Evolutionary conservation across 2,888 invertebrate genomes (phyloP), one percentile per base, ranked within the genome.

Genomic region (Plebejus anna): DNA sequence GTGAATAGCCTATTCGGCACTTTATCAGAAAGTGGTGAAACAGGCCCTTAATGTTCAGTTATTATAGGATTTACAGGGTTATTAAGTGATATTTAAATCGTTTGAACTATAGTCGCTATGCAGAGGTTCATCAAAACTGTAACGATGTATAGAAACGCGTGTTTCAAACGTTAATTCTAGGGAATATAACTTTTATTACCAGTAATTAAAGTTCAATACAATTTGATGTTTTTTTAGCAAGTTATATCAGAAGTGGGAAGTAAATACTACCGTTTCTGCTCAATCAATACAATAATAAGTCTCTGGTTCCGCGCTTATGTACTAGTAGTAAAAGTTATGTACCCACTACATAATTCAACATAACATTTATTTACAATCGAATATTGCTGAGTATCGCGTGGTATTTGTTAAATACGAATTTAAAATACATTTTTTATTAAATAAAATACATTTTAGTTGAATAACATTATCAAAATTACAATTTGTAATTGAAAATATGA

Each of bases 281-380:
- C 66, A 66, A 28, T 66, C 66, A 66, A 66, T 66, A 32, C 66
- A 66, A 66, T 66, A 66, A 66, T 66, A 66, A 66, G 32, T 66
- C 32, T 66, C 66, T 32, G 16, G 32, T 66, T 66, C 66, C 13
- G 5, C 66, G 4, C 22, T 66, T 66, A 66, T 66, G 66, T 66
- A 36, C 61, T 66, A 7, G 5, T 66, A 66, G 66, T 66, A 66
- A 11, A 66, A 66, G 32, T 36, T 66, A 36, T 66, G 36, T 16
- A 66, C 55, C 13, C 13, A 55, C 32, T 16, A 66, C 61, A 61
- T 28, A 28, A 61, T 28, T 61, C 28, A 28, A 61, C 7, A 0
- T 16, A 57, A 0, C n/a, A 28, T 7, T 61, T 61, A 61, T 61
- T 61, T 59, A 59, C 59, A 59, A 22, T 59, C 47, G 47, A 47